Evolutionary conservation across 2,888 invertebrate genomes (phyloP), one percentile per base, ranked within the genome.

Genomic region (Agrilus biguttatus): DNA sequence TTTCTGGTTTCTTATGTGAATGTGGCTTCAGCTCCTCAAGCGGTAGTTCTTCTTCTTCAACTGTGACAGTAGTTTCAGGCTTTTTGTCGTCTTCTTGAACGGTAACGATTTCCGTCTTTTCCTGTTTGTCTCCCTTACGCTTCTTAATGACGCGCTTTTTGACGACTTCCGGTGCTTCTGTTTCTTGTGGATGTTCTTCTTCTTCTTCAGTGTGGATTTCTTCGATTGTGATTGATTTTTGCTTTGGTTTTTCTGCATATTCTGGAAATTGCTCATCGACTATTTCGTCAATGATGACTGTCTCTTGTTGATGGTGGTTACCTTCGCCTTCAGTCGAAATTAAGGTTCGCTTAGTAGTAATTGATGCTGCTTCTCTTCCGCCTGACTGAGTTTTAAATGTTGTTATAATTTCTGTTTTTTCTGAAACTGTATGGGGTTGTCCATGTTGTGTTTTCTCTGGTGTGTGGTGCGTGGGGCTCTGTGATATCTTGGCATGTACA

Each of bases 391-490:
- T 65, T 50, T 72, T 62, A 51, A 76, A 76, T 61, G 73, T 75
- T 1, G 75, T 76, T 34, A 76, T 59, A 14, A 75, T 74, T 67
- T 77, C 76, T 36, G 69, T 68, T 68, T 75, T 74, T 63, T 74
- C 56, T 47, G 54, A 56, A 19, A 54, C 47, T 33, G 47, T 44
- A 45, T 58, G 46, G 19, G 45, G 46, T 47, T 43, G 34, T 45
- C 37, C 19, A 8, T 48, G 49, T 47, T 45, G 48, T 54, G 49
- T 49, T 49, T 40, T 49, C 46, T 47, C 54, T 51, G 51, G 53
- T 45, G 39, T 52, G 47, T 14, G 47, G 47, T 40, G 54, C 51
- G 44, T 51, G 37, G 41, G 44, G 46, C 46, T 61, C 54, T 63
- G 63, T 58, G 61, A 62, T 47, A 60, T 57, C 51, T 53, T 59